A percentile compares a stretch with the other conserved stretches of the same genome.
Conservation (phyloP, 2,888 invertebrate species). For the Proisotoma minuta region DNA sequence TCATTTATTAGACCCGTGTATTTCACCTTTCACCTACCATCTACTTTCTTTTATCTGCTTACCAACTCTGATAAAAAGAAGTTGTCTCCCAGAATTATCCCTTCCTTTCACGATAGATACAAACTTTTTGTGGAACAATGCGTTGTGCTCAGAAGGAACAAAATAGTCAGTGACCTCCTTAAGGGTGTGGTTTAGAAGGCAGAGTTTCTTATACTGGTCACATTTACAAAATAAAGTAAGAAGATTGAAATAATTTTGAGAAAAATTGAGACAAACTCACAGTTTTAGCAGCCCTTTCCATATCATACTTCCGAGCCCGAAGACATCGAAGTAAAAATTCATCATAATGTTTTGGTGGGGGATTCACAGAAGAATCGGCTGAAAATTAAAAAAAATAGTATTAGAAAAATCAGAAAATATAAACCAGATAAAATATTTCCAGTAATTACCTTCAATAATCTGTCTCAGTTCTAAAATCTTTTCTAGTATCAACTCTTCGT, state of each 20-base stretch:
- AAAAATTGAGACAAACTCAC: constrained; percentile 11
- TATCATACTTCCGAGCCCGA: constrained; percentile 36
- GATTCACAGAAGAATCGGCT: constrained; percentile 30
- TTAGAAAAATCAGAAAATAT: no score
- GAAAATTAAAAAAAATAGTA: not conserved
- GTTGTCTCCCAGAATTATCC: constrained; percentile 45
- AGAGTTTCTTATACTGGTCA: constrained; percentile 19
- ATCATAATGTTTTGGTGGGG: constrained; percentile 22
- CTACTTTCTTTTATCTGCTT: constrained; percentile 6
- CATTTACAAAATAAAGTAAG: not conserved
- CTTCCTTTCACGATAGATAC: constrained; percentile 30
- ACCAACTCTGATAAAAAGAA: constrained; percentile 46
- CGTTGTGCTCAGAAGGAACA: constrained; percentile 14
- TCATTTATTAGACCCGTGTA: not conserved
- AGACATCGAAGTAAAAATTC: constrained; percentile 36
- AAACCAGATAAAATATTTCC: no score
- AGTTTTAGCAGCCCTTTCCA: constrained; percentile 38
- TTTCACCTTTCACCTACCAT: not conserved
- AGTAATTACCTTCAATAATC: constrained; percentile 30
- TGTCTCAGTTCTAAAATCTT: constrained; percentile 23
- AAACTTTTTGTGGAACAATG: constrained; percentile 18
- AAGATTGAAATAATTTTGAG: not conserved
- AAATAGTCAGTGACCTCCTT: constrained; percentile 21
- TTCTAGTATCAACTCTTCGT: constrained; percentile 26
- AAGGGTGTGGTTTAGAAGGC: constrained; percentile 13